A percentile compares a stretch with the other conserved stretches of the same genome.
These are phyloP conservation scores for Anser cygnoides DNA, from an alignment of 2,113 vertebrate species.

Conservation along the genomic window DNA sequence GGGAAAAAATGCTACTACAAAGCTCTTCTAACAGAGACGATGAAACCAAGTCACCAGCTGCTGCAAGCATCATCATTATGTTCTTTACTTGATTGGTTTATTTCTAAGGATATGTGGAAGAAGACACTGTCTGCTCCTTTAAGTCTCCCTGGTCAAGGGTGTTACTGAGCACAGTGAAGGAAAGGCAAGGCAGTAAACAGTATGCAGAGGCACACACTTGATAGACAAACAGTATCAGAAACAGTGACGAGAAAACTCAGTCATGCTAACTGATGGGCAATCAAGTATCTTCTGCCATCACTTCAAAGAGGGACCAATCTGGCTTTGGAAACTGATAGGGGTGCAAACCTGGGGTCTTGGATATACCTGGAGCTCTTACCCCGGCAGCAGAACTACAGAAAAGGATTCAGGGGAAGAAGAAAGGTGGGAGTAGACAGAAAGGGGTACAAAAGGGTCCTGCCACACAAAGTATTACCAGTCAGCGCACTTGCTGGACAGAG, in stretches of 20 bases:
- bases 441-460: not conserved
- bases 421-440: not conserved
- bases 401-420: not conserved
- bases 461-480: not conserved
- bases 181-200: not conserved
- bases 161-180: not conserved
- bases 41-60: not conserved
- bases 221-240: not conserved
- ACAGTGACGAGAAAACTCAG: not conserved
- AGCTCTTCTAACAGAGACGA: not conserved
- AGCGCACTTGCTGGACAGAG: not conserved
- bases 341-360: not conserved
- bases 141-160: not conserved
- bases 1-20: rapidly evolving
- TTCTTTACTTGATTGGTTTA: not conserved
- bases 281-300: not conserved
- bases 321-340: not conserved
- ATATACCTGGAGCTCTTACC: too few species aligned
- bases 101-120: not conserved
- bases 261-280: not conserved
- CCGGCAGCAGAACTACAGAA: too few species aligned
- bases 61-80: not conserved
- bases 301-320: not conserved
- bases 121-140: not conserved
- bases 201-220: not conserved